Conservation (phyloP, 92 coral and sea anemone species). For the Parazoanthus atlanticus region DNA sequence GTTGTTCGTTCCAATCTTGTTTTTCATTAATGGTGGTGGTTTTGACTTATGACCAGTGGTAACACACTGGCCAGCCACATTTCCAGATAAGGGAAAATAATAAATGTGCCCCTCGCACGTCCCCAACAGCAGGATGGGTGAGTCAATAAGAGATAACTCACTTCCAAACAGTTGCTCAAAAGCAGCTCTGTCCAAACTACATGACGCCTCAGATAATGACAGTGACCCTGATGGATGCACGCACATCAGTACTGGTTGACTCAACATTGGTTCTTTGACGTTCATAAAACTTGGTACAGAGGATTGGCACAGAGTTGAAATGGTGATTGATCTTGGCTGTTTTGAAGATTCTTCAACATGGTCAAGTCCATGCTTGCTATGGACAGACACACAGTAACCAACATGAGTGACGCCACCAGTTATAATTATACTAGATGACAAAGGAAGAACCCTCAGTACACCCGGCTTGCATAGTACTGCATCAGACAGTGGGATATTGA, state of each 20-base stretch:
- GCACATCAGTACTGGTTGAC: not conserved
- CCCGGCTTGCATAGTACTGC: not conserved
- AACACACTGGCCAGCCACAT: not conserved
- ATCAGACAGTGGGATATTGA: not conserved
- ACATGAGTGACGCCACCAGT: slow-evolving; percentile 9
- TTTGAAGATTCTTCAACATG: not conserved
- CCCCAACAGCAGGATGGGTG: slow-evolving; percentile 51
- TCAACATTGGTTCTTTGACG: not conserved
- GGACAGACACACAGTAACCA: slow-evolving; percentile 1
- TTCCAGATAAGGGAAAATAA: slow-evolving; percentile 26
- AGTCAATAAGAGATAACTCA: slow-evolving; percentile 50
- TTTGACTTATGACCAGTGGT: not conserved
- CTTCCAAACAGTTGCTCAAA: slow-evolving; percentile 51
- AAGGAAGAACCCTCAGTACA: not conserved
- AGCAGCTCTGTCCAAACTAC: slow-evolving; percentile 34
- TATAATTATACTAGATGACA: not conserved
- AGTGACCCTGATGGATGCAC: slow-evolving; percentile 14
- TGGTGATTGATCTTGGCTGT: not conserved
- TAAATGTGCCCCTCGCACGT: slow-evolving; percentile 47
- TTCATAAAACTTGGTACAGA: not conserved
- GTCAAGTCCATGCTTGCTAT: not conserved
- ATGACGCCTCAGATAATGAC: not conserved
- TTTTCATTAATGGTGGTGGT: not conserved
- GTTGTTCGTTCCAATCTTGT: not conserved
- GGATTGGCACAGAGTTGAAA: slow-evolving; percentile 1